These are phyloP conservation scores for Chelidonichthys spinosus DNA, from an alignment of 2,797 vertebrate species.

Conservation along the genomic window DNA sequence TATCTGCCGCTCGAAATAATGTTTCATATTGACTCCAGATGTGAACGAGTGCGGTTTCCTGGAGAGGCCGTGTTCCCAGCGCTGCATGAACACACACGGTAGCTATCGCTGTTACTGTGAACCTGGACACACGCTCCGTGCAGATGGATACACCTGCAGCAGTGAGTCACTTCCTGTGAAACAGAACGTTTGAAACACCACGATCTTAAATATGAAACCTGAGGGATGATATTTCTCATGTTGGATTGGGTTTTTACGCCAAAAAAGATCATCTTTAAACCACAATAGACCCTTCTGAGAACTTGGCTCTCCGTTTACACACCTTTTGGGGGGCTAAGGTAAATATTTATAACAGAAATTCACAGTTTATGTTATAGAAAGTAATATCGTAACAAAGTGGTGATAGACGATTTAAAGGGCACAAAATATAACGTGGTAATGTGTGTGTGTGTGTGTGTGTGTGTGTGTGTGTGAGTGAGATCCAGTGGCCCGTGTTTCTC, in stretches of 20 bases:
- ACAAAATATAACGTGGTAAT: slow-evolving; percentile 8
- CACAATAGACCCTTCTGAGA: slow-evolving; percentile 36
- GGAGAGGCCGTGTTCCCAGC: slow-evolving; percentile 78
- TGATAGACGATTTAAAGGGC: slow-evolving; percentile 18
- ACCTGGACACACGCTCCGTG: slow-evolving; percentile 72
- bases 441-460: slow-evolving; percentile 6
- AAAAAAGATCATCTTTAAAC: slow-evolving; percentile 36
- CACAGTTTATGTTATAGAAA: slow-evolving; percentile 52
- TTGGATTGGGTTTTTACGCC: slow-evolving; percentile 15
- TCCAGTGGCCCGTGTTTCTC: slow-evolving; percentile 50
- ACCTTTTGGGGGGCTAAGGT: slow-evolving; percentile 32
- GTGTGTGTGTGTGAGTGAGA: slow-evolving; percentile 15
- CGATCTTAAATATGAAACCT: slow-evolving; percentile 5
- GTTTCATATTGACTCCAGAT: slow-evolving; percentile 78
- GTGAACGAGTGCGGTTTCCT: slow-evolving; percentile 82
- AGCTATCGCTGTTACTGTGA: slow-evolving; percentile 84
- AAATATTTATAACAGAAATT: slow-evolving; percentile 54
- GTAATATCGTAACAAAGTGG: slow-evolving; percentile 46
- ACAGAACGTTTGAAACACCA: slow-evolving; percentile 11
- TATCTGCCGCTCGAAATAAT: slow-evolving; percentile 56
- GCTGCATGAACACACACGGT: slow-evolving; percentile 82
- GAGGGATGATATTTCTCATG: slow-evolving; percentile 38
- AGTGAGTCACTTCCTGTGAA: slow-evolving; percentile 71
- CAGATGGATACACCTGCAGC: slow-evolving; percentile 78
- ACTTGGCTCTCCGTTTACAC: slow-evolving; percentile 13